phyloP scores from a whole-genome alignment of 1,140 invertebrate species.

The Sinella curviseta region DNA sequence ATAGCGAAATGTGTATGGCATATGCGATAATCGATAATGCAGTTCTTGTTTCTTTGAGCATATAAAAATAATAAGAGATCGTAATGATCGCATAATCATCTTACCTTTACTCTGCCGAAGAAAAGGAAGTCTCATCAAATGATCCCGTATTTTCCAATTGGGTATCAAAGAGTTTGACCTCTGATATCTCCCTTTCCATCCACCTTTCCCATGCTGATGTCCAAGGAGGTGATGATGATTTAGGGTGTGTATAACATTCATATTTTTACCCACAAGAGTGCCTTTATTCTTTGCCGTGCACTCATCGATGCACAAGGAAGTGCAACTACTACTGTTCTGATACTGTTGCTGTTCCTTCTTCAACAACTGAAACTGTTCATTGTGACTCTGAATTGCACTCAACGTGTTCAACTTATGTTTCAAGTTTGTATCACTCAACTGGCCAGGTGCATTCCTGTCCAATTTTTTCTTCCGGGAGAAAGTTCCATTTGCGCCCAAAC shows the following conservation, averaged over 20 bases:
- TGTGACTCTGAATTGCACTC: conserved; percentile 20
- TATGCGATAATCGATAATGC: no score
- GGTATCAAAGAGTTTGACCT: conserved; percentile 47
- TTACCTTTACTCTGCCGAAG: conserved; percentile 31
- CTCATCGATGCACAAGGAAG: conserved; percentile 1
- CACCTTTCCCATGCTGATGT: not conserved
- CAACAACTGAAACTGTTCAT: conserved; percentile 15
- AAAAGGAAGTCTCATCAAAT: conserved; percentile 47
- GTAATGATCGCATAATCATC: no score
- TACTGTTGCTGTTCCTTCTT: not conserved
- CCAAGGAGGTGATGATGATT: conserved; percentile 12
- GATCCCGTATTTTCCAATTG: conserved; percentile 49
- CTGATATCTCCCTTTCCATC: conserved; percentile 37
- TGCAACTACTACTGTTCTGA: not conserved
- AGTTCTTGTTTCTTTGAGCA: no score
- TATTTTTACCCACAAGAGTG: conserved; percentile 9
- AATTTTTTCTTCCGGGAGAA: conserved; percentile 40
- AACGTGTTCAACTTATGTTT: conserved; percentile 16
- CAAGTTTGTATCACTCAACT: conserved; percentile 26
- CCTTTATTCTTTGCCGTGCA: not conserved
- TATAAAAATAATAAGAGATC: no score
- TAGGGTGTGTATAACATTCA: not conserved
- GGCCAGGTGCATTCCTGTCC: conserved; percentile 22
- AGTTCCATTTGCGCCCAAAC: conserved; percentile 1
- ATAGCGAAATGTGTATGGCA: not conserved